These are phyloP conservation scores for Formica exsecta DNA, from an alignment of 1,140 invertebrate genomes.

Conservation along the genomic window DNA sequence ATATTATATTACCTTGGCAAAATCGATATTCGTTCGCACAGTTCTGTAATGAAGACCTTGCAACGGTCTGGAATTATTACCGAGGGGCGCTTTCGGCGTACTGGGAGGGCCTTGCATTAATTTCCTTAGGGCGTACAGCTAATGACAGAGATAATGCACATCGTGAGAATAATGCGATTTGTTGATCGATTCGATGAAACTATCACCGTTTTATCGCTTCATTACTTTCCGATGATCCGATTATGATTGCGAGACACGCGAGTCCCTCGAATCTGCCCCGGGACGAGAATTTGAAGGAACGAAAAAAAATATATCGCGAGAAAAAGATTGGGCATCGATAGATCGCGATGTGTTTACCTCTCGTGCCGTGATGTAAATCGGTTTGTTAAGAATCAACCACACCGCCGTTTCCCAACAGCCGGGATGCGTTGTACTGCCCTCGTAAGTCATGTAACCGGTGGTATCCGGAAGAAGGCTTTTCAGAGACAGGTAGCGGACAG, in stretches of 20 bases:
- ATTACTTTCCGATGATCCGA: slow-evolving; percentile 18
- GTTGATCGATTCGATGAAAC: slow-evolving; percentile 35
- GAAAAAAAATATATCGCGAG: not conserved
- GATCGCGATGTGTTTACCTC: slow-evolving; percentile 88
- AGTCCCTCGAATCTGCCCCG: not conserved
- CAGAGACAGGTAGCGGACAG: slow-evolving; percentile 94
- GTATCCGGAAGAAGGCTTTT: slow-evolving; percentile 94
- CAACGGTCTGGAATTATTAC: slow-evolving; percentile 96
- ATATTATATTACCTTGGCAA: slow-evolving; percentile 90
- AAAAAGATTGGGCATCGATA: slow-evolving; percentile 1
- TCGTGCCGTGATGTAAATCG: slow-evolving; percentile 97
- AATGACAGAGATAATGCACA: slow-evolving; percentile 76
- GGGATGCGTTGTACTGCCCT: slow-evolving; percentile 98
- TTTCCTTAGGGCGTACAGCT: slow-evolving; percentile 94
- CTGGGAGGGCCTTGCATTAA: slow-evolving; percentile 95
- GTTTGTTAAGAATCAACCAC: slow-evolving; percentile 98
- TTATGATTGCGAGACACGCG: slow-evolving; percentile 31
- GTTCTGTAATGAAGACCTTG: slow-evolving; percentile 96
- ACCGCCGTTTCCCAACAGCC: slow-evolving; percentile 97
- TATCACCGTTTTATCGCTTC: not conserved
- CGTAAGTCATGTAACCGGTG: slow-evolving; percentile 98
- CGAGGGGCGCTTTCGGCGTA: slow-evolving; percentile 95
- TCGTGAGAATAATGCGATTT: not conserved
- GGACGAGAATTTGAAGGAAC: not conserved
- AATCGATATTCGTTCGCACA: slow-evolving; percentile 98